A percentile compares a stretch with the other conserved stretches of the same genome.
phyloP scores from a whole-genome alignment of 2,113 vertebrate genomes.

The Colaptes auratus region DNA sequence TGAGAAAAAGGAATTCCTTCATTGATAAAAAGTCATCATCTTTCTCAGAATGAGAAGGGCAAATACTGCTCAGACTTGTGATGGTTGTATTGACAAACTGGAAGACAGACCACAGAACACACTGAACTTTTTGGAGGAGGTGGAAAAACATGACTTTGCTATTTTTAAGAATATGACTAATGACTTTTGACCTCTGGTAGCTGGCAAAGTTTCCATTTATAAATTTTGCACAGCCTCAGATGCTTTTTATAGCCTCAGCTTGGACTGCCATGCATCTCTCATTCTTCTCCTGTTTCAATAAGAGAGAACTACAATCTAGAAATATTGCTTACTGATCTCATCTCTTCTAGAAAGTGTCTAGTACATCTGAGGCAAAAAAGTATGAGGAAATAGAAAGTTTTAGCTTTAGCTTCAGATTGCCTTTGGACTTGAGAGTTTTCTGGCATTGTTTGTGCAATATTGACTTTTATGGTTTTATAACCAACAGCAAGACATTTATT shows the following conservation, averaged over 20 bases:
- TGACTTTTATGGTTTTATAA: conserved; percentile 65
- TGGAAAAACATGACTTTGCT: background rate
- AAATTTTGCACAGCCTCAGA: background rate
- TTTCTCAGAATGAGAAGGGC: background rate
- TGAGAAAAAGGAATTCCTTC: background rate
- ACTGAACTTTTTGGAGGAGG: background rate
- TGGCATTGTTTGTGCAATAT: conserved; percentile 53
- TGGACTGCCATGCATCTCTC: background rate
- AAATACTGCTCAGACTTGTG: background rate
- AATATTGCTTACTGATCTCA: background rate
- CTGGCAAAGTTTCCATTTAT: background rate
- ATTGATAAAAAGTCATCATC: background rate
- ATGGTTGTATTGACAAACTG: background rate
- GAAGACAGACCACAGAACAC: background rate
- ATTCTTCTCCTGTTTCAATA: background rate
- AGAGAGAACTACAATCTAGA: background rate
- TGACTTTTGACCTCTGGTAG: background rate
- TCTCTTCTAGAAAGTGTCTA: background rate
- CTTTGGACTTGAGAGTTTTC: conserved; percentile 21
- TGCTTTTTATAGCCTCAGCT: background rate
- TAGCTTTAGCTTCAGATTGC: background rate
- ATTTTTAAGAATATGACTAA: background rate
- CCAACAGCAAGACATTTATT: conserved; percentile 62
- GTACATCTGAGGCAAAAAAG: background rate
- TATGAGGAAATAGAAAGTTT: background rate